A percentile compares a stretch with the other conserved stretches of the same genome.
phyloP scores from a whole-genome alignment of 2,113 vertebrate species.

The Aspidoscelis tigris region DNA sequence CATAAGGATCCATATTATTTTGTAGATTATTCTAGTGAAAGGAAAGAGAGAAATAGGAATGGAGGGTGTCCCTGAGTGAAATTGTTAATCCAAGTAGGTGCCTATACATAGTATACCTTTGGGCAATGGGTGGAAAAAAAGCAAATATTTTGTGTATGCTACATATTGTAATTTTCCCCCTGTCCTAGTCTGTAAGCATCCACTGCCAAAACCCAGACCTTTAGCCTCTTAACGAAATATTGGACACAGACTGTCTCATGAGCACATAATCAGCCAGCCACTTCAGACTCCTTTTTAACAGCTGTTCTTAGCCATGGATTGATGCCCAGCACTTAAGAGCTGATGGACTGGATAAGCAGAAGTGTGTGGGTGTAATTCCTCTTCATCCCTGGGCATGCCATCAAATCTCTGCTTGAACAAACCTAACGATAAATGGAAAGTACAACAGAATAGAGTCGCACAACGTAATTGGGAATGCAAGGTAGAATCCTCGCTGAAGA shows the following conservation, averaged over 20 bases:
- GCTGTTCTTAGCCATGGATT: neutral
- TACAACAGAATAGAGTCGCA: neutral
- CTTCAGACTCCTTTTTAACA: conserved; percentile 4
- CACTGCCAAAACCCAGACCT: conserved; percentile 36
- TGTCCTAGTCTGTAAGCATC: conserved; percentile 34
- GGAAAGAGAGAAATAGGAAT: conserved; percentile 43
- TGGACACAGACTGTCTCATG: conserved; percentile 24
- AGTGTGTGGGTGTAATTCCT: neutral
- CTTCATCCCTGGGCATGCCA: neutral
- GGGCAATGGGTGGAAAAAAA: conserved; percentile 57
- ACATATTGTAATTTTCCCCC: conserved; percentile 10
- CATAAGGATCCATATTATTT: conserved; percentile 51
- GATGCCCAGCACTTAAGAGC: neutral
- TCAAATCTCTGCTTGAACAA: neutral
- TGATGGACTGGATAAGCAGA: neutral
- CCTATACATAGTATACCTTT: conserved; percentile 36
- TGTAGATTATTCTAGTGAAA: conserved; percentile 57
- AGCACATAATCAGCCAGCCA: fast-evolving
- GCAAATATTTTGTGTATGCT: neutral
- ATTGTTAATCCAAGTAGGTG: conserved; percentile 44
- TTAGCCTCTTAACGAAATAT: neutral
- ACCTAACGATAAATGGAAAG: neutral
- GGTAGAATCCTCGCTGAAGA: too few relatives aligned
- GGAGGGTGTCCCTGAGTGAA: conserved; percentile 57
- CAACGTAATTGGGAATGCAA: too few relatives aligned